Base-by-base conservation (phyloP, 2,797 vertebrate genomes). In the Danio choprae region DNA sequence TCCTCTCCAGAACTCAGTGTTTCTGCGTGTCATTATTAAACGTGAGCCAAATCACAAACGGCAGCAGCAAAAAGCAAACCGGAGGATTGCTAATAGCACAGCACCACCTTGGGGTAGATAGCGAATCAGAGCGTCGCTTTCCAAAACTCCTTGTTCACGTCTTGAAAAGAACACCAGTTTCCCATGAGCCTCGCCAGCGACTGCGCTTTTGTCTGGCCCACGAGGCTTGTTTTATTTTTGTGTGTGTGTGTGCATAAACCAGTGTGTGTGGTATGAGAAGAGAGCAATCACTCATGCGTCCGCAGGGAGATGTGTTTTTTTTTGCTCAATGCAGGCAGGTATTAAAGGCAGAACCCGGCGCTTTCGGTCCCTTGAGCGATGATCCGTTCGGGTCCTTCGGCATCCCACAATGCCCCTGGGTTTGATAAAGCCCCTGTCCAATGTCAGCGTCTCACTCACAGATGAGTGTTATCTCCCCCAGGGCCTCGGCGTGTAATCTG, bases 101-200 rank as follows among this genome's bases (percentile, higher is more conserved):
- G 84, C 86, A 87, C 83, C 86, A 87, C 81, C 86, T 86, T 86
- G 86, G 86, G 86, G 87, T 79, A 82, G 72, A 67, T 71, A 3
- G 9, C 7, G 41, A 71, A 53, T 71, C 76, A 71, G 64, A 43
- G 67, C 7, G 6, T 22, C 36, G 38, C 18, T 78, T 56, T 55
- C 46, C 43, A 18, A 51, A 4, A 67, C 43, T 77, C 51, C 68
- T 73, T 44, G 44, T 78, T 68, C 71, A 55, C n/a, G 12, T 81
- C 38, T 78, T 78, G 70, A 74, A 79, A 79, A 43, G 36, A 82
- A n/a, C 4, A 12, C 48, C 22, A 56, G 46, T n/a, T 73, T 83
- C 79, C 46, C 63, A 50, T 67, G 70, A 79, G 77, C 2, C 59
- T 80, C 72, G 62, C 60, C 68, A 7, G 29, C 51, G 53, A 13